Evolutionary conservation across 1,140 invertebrate species (phyloP), one percentile per base, ranked within the genome.

Genomic region (Pomacea maculata): DNA sequence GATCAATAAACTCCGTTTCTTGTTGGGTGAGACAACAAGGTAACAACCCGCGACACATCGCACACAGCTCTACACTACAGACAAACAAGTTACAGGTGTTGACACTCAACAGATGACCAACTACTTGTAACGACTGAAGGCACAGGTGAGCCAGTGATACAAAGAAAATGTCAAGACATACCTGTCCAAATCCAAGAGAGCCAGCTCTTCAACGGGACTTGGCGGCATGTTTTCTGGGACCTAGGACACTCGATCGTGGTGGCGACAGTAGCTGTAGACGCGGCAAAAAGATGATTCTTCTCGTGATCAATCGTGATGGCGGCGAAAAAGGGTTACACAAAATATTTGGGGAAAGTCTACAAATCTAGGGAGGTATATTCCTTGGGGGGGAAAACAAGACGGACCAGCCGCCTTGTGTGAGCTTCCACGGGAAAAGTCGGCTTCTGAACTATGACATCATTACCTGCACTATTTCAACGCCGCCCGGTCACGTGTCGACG

Each of bases 111-210:
- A 55, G 55, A 57, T 34, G 12, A 57, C 14, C 10, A 19, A 21
- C 10, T 29, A 57, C 19, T n/a, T 71, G 34, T 57, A 73, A 45
- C 1, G 11, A 61, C 17, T 15, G 25, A 57, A 25, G 52, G 67
- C 65, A 25, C 25, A 72, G 75, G 77, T 19, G 52, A 25, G 76
- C 17, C n/a, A 73, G 0, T 29, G 76, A 34, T 61, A 76, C 17
- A 25, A 77, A 57, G 21, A 74, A 75, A 82, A 71, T 75, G 75
- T 19, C 25, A 61, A 65, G 15, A 72, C 87, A 80, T 86, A 89
- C 88, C 88, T 87, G 82, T 89, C 88, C 72, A 89, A 82, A 77
- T 89, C 88, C 77, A 86, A 80, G 67, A 88, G 84, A 83, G 85
- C 85, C 83, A 89, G 83, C 79, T 89, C 88, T 84, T 89, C 88